Evolutionary conservation across 1,140 invertebrate genomes (phyloP), one percentile per base, ranked within the genome.

Genomic region (Drosophila teissieri): DNA sequence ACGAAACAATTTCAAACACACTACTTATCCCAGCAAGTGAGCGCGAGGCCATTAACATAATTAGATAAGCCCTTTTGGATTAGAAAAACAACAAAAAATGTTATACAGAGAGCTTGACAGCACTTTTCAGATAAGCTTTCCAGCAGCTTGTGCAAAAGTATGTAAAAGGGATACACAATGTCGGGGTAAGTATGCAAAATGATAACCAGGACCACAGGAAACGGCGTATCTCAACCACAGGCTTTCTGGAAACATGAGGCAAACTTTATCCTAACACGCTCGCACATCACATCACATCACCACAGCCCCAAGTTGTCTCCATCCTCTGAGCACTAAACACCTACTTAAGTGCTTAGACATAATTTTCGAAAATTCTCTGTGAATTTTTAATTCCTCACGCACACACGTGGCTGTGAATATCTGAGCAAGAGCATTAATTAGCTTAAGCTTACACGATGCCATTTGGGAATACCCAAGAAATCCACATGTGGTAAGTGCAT

Each of bases 331-430:
- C n/a, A 11, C 44, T 57, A 49, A 72, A 70, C 65, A 57, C 68
- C 68, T 72, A 55, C 68, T 70, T 72, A 72, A 70, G 68, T 72
- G 67, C 68, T 57, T 57, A 57, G 51, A 49, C 49, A 72, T 72
- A 24, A 70, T 72, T 70, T 70, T 70, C 34, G 24, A 56, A 70
- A 70, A 48, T 49, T 72, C 52, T 42, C 19, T 40, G 52, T 70
- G 65, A 48, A 70, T 57, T 72, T 72, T 70, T 57, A 42, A 70
- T 42, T 56, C 27, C 44, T 24, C 42, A 34, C 65, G 44, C 65
- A 40, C 51, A 49, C 68, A 70, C 54, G n/a, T 40, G 36, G 17
- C 15, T 17, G 36, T 19, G 36, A 48, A 56, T 49, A 70, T 57
- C 36, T 56, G 44, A 57, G 65, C 52, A 49, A 19, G 44, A 12